Evolutionary conservation across 2,888 invertebrate species (phyloP).

Genomic region (Pristionchus arcanus): DNA sequence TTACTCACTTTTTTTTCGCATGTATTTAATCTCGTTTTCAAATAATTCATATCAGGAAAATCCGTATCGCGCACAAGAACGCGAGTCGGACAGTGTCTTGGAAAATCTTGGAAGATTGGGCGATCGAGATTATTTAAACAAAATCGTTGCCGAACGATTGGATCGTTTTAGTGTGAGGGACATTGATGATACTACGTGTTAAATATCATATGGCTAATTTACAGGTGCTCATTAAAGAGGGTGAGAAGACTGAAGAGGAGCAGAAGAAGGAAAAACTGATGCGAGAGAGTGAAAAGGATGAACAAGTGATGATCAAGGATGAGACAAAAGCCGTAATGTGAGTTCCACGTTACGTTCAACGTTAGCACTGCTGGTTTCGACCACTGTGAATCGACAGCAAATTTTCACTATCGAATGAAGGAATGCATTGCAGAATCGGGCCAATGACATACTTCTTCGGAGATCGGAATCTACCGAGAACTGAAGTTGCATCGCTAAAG

Average conservation of each 20-base stretch:
- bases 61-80: background rate
- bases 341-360: background rate
- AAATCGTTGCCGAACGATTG: background rate
- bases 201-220: background rate
- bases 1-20: background rate
- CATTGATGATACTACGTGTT: background rate
- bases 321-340: background rate
- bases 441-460: conserved; percentile 1
- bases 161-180: background rate
- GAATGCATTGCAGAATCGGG: background rate
- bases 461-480: background rate
- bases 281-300: background rate
- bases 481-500: background rate
- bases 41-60: background rate
- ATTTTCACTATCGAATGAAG: background rate
- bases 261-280: background rate
- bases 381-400: background rate
- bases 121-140: background rate
- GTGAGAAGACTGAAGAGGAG: background rate
- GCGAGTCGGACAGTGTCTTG: background rate
- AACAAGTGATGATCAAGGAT: background rate
- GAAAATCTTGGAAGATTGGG: background rate
- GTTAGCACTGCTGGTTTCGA: background rate
- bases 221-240: background rate
- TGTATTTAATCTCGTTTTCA: background rate